Evolutionary conservation across 2,797 vertebrate species (phyloP), one percentile per base, ranked within the genome.

Genomic region (Sebastes reedi): DNA sequence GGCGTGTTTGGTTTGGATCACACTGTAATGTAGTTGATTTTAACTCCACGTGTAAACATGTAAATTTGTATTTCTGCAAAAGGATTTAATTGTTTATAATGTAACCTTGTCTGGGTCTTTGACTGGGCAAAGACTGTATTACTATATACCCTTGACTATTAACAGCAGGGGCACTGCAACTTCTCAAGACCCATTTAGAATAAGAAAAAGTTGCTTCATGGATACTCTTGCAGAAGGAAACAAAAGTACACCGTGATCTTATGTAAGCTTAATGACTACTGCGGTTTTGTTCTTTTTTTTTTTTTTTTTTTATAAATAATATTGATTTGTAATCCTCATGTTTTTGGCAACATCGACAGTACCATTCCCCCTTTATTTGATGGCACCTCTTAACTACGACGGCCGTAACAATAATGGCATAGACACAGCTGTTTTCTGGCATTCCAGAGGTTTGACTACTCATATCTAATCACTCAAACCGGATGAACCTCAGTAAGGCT

Each of bases 41-140:
- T 91, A 95, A 95, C 91, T 93, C 87, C 89, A 90, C 85, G 75
- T 95, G 94, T 94, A 95, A 93, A 95, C 92, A 91, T 95, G 93
- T 95, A 95, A 91, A 95, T 93, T 94, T 95, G 94, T 95, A 94
- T 94, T 92, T 94, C 94, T 92, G 94, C 94, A 90, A 95, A 94
- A 90, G 89, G 93, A 94, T 93, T 94, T 92, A 91, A 91, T 92
- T 93, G 93, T 95, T 95, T 93, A 94, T 94, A 94, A 93, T 91
- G 90, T 92, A 93, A 93, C 86, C 84, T 87, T 91, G 90, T 93
- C 83, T 88, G 87, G 91, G 90, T 93, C 86, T 93, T 91, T 90
- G 89, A 86, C 85, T 89, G 88, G 87, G 90, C 80, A 88, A 80
- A 92, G 91, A 91, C 93, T 87, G 89, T 87, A 86, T 90, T 90